Percentiles rank a stretch among this genome's conserved stretches.
Evolutionary conservation across 2,797 vertebrate genomes (phyloP).

Genomic region (Tangara arthus): DNA sequence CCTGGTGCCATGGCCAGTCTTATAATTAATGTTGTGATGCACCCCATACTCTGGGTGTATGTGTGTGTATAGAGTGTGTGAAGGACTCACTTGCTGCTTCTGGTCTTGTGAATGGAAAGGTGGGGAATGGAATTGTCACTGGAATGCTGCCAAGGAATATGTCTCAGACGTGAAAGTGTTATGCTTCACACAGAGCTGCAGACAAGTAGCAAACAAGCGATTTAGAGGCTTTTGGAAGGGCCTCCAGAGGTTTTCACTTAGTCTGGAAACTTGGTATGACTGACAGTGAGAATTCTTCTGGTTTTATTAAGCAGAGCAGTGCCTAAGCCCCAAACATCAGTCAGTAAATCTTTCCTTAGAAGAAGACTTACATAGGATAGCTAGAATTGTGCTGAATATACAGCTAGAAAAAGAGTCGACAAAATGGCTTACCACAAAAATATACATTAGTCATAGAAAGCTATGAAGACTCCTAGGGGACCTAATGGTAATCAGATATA

Average conservation of each 20-base stretch:
- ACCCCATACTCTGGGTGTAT: accelerated
- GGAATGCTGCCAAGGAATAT: not conserved
- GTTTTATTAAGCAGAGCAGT: not conserved
- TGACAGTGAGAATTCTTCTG: not conserved
- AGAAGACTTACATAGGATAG: not conserved
- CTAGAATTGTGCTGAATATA: not conserved
- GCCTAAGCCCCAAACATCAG: not conserved
- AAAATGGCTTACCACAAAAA: not conserved
- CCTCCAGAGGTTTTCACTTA: not conserved
- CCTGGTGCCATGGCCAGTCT: not conserved
- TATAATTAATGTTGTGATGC: not conserved
- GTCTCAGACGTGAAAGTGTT: not conserved
- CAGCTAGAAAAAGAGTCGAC: not conserved
- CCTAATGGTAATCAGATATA: not conserved
- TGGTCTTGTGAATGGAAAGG: not conserved
- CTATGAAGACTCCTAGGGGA: not conserved
- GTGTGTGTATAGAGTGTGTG: not conserved
- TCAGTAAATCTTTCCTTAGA: not conserved
- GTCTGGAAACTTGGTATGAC: not conserved
- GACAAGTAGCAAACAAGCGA: not conserved
- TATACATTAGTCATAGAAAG: not conserved
- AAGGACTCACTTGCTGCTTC: not conserved
- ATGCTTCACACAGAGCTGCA: not conserved
- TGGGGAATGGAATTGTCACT: not conserved
- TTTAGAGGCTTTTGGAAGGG: not conserved